A percentile compares a stretch with the other conserved stretches of the same genome.
Evolutionary conservation across 1,140 invertebrate species (phyloP).

Genomic region (Yoshiicerus persimilis): DNA sequence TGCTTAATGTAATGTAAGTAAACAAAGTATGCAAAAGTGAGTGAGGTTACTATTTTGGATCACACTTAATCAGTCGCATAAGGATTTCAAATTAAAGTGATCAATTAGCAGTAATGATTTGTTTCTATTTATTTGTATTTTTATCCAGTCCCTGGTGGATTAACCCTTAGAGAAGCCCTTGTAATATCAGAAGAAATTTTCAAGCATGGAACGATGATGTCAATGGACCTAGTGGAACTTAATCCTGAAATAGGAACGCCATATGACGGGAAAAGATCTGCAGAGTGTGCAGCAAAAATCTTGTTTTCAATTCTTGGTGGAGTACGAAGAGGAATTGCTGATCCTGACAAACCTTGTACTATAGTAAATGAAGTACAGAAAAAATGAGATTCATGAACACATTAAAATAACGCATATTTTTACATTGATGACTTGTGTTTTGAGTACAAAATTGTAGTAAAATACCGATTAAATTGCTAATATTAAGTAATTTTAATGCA

Average conservation of each 20-base stretch:
- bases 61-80: too few relatives aligned
- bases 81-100: too few relatives aligned
- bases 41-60: too few relatives aligned
- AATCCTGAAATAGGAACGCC: constrained; percentile 75
- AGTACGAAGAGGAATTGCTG: not conserved
- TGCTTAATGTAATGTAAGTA: too few relatives aligned
- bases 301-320: not conserved
- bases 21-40: too few relatives aligned
- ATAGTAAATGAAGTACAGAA: not conserved
- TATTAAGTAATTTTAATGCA: too few relatives aligned
- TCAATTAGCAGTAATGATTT: too few relatives aligned
- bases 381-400: too few relatives aligned
- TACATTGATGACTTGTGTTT: too few relatives aligned
- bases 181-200: constrained; percentile 76
- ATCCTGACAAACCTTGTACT: not conserved
- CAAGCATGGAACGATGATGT: constrained; percentile 70
- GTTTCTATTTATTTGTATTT: not conserved
- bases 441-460: too few relatives aligned
- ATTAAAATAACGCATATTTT: too few relatives aligned
- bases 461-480: too few relatives aligned
- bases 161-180: constrained; percentile 81
- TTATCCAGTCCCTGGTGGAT: constrained; percentile 72
- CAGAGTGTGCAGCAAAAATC: constrained; percentile 62
- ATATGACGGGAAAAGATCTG: constrained; percentile 64
- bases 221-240: constrained; percentile 84